Evolutionary conservation across 2,113 vertebrate genomes (phyloP).

Genomic region (Sapayoa aenigma): DNA sequence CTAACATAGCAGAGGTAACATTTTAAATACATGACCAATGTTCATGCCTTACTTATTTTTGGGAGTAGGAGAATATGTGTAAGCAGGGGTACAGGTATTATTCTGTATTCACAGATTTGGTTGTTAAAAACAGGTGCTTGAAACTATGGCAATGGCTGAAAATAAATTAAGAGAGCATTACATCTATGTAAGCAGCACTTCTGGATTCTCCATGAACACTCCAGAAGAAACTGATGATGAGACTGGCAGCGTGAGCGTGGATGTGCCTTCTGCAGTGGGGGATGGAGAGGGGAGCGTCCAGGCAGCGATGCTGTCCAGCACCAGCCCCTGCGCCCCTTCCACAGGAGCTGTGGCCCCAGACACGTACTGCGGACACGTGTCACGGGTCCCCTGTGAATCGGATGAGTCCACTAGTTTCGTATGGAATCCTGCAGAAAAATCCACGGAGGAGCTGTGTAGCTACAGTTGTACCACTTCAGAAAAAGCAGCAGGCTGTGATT

Average conservation of each 20-base stretch:
- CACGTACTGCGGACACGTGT: neutral
- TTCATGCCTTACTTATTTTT: neutral
- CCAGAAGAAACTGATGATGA: conserved; percentile 77
- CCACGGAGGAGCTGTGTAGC: neutral
- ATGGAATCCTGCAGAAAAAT: neutral
- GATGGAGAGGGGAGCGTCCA: accelerated
- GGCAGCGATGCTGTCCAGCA: accelerated
- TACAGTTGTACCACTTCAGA: neutral
- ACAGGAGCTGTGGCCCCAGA: neutral
- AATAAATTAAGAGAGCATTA: conserved; percentile 19
- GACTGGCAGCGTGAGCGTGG: neutral
- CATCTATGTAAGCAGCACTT: neutral
- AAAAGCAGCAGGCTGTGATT: accelerated
- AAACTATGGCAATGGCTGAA: conserved; percentile 42
- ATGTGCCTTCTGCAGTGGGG: neutral
- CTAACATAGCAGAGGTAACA: conserved; percentile 67
- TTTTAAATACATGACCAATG: neutral
- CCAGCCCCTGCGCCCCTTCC: neutral
- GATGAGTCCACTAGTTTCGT: conserved; percentile 52
- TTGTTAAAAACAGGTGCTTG: conserved; percentile 57
- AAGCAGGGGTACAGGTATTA: neutral
- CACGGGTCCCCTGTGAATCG: conserved; percentile 55
- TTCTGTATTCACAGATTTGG: neutral
- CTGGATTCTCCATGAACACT: conserved; percentile 57
- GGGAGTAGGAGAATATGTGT: neutral